Conservation (phyloP, 2,113 vertebrate species). For the Halichoeres trimaculatus region DNA sequence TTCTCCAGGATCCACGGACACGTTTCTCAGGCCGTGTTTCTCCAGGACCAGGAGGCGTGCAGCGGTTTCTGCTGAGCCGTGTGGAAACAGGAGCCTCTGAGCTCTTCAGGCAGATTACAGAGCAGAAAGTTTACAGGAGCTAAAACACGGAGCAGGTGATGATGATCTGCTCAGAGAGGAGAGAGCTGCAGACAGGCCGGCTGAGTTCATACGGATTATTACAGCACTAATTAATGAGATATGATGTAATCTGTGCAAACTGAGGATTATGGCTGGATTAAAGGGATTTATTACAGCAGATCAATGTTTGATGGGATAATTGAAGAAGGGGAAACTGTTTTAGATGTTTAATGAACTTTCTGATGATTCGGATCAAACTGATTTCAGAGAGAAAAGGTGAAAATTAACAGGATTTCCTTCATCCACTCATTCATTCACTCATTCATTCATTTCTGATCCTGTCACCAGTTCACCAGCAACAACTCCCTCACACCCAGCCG, state of each 20-base stretch:
- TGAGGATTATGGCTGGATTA: not conserved
- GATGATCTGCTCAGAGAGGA: not conserved
- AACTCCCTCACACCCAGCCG: not conserved
- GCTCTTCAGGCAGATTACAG: constrained; percentile 1
- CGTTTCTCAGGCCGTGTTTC: too few species aligned
- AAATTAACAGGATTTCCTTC: not conserved
- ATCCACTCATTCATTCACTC: constrained; percentile 10
- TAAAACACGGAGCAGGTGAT: not conserved
- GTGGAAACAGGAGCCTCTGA: constrained; percentile 39
- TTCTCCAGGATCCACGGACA: not conserved
- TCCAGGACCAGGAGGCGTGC: not conserved
- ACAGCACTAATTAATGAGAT: too few species aligned
- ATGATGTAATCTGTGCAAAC: too few species aligned
- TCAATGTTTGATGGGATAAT: too few species aligned
- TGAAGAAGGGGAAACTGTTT: too few species aligned
- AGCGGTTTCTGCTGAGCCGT: constrained; percentile 55
- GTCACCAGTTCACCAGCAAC: not conserved
- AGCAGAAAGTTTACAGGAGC: not conserved
- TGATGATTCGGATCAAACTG: too few species aligned
- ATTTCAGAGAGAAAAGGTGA: too few species aligned
- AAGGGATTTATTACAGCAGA: too few species aligned
- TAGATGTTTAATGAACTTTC: too few species aligned
- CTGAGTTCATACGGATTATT: too few species aligned
- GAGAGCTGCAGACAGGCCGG: too few species aligned
- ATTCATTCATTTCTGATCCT: constrained; percentile 3